Base-by-base conservation (phyloP, 2,888 invertebrate genomes). In the Globia sparganii region DNA sequence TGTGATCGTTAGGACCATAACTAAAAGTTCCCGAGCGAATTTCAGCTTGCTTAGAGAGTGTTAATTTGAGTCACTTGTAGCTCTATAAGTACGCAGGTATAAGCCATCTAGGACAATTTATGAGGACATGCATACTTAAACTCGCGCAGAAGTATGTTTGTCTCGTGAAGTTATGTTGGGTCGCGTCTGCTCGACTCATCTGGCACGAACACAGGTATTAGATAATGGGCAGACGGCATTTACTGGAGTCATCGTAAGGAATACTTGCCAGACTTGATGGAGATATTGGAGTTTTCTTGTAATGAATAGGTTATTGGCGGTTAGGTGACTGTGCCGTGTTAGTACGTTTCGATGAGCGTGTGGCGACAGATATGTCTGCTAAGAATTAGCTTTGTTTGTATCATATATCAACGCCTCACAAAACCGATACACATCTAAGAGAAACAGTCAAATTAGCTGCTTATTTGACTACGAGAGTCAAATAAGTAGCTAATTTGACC, bases 111-210 rank as follows among this genome's bases (percentile, higher is more conserved):
- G 21, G 31, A 82, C 37, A 67, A 56, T 83, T 76, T 77, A 77
- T 40, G 31, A 77, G 62, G n/a, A 49, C 21, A 58, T 28, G 64
- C 56, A 58, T 83, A 77, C 25, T 56, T 58, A 3, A 66, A 62
- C 59, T 28, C 9, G 34, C n/a, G 43, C 34, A 1, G 59, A 80
- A 78, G 66, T 61, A 84, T 61, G 78, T 83, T 4, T 58, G 67
- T 13, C 49, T 2, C 79, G 79, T 61, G 80, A 58, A 83, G 78
- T 80, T 80, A 80, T 80, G 80, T 61, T 15, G 56, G 62, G 58
- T 66, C 59, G 37, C 40, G 18, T 58, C 67, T 82, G 62, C 65
- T 31, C 77, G 37, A 34, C 67, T 62, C 25, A 56, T 4, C 15
- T 34, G 49, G 53, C 31, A 67, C 37, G 40, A 34, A 43, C 34